Base-by-base conservation (phyloP, 1,140 invertebrate species). In the Drosophila serrata region DNA sequence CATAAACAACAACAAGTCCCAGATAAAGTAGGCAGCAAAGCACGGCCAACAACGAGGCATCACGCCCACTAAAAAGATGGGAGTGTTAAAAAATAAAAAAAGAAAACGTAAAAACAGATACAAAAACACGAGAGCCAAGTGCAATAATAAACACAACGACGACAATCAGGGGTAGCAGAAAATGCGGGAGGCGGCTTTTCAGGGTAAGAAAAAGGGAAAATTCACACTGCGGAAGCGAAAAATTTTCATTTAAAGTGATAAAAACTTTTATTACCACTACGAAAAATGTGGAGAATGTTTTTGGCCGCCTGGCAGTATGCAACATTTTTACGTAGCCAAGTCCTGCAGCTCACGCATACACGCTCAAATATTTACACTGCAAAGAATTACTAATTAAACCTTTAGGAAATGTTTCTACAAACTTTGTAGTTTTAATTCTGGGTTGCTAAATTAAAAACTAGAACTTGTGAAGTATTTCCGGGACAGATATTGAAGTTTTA, bases 251-350 rank as follows among this genome's bases (percentile, higher is more conserved):
- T 72, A 64, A 80, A 87, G 64, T 69, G 80, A 84, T 88, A 84
- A 87, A 88, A 87, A 84, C 84, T 85, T 85, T 85, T 85, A 85
- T 85, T 74, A 73, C 67, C 63, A 80, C 78, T 76, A 86, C 72
- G 61, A 76, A 65, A 80, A 68, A 84, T 72, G 63, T 77, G 62
- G 65, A 61, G 69, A 79, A 64, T 61, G 69, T 70, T 78, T 58
- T 67, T 75, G 64, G 62, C 45, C 73, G 73, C 61, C 58, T 42
- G 33, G 61, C 27, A 59, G 67, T 62, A 67, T 77, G 73, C 79
- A 81, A 81, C 65, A 81, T 76, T 81, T 79, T 70, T 61, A 49
- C 64, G 39, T 39, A 59, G 48, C 43, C 57, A 2, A 27, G 39
- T 74, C 24, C 13, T 55, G 45, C 76, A 57, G 33, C 43, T 31